Evolutionary conservation across 2,888 invertebrate species (phyloP).

Genomic region (Chloroclystis v-ata): DNA sequence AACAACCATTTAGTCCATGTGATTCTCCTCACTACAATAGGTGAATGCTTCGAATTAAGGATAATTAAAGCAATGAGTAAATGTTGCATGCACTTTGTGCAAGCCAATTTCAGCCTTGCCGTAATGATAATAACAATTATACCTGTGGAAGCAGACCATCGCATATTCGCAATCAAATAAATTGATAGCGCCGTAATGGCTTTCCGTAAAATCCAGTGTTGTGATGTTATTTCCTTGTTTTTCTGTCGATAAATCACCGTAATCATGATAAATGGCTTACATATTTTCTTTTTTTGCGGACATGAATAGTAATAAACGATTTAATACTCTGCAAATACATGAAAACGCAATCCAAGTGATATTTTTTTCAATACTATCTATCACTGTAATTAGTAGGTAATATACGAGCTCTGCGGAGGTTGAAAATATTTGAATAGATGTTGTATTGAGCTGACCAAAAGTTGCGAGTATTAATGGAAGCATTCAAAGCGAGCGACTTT

Average conservation of each 20-base stretch:
- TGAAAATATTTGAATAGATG: no score
- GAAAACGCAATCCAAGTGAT: no score
- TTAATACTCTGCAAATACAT: not conserved
- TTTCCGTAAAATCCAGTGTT: slow-evolving; percentile 25
- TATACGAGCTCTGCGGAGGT: no score
- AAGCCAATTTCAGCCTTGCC: slow-evolving; percentile 39
- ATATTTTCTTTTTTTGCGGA: slow-evolving; percentile 18
- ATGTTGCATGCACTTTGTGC: slow-evolving; percentile 38
- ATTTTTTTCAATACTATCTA: no score
- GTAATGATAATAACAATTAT: slow-evolving; percentile 31
- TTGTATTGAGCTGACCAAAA: no score
- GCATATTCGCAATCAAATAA: slow-evolving; percentile 35
- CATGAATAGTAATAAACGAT: not conserved
- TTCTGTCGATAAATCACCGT: slow-evolving; percentile 15
- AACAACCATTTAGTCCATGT: slow-evolving; percentile 28
- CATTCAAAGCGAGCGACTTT: no score
- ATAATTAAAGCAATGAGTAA: slow-evolving; percentile 64
- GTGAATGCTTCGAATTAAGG: slow-evolving; percentile 63
- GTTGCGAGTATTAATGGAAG: no score
- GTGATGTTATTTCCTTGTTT: slow-evolving; percentile 16
- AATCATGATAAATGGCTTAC: slow-evolving; percentile 6
- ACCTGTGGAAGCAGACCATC: slow-evolving; percentile 28
- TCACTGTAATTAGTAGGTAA: no score
- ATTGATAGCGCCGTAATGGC: slow-evolving; percentile 34
- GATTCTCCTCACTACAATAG: slow-evolving; percentile 46